Percentiles rank a stretch among this genome's conserved stretches.
These are phyloP conservation scores for Diuraphis noxia DNA, from an alignment of 1,140 invertebrate genomes.

Conservation along the genomic window DNA sequence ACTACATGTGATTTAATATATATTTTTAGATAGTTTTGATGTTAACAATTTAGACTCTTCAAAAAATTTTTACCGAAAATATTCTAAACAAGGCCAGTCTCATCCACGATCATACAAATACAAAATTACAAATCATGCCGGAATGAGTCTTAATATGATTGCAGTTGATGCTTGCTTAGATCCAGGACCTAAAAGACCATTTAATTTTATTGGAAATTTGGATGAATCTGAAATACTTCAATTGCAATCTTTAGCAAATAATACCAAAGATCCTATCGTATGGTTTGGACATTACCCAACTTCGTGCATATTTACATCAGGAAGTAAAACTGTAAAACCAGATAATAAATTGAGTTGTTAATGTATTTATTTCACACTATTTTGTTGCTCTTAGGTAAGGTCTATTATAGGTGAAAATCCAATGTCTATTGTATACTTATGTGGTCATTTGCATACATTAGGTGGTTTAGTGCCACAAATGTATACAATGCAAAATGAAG, in stretches of 20 bases:
- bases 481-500: conserved; percentile 82
- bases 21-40: conserved; percentile 86
- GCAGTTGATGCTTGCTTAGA: conserved; percentile 86
- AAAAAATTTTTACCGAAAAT: conserved; percentile 79
- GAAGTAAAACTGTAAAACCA: conserved; percentile 20
- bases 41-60: conserved; percentile 70
- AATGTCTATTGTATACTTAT: conserved; percentile 76
- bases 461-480: conserved; percentile 78
- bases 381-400: conserved; percentile 59
- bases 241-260: conserved; percentile 64
- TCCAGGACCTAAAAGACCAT: conserved; percentile 83
- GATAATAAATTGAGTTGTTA: background rate
- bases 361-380: background rate
- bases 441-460: conserved; percentile 88
- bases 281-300: conserved; percentile 95
- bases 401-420: conserved; percentile 62
- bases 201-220: conserved; percentile 87
- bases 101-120: conserved; percentile 78
- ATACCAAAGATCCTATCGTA: conserved; percentile 56
- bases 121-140: conserved; percentile 63
- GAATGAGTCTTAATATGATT: conserved; percentile 69
- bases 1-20: conserved; percentile 46
- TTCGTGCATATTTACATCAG: conserved; percentile 62
- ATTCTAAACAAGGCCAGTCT: conserved; percentile 75
- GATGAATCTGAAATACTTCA: conserved; percentile 66